Evolutionary conservation across 2,888 invertebrate species (phyloP).

Genomic region (Sarcophaga carnaria): DNA sequence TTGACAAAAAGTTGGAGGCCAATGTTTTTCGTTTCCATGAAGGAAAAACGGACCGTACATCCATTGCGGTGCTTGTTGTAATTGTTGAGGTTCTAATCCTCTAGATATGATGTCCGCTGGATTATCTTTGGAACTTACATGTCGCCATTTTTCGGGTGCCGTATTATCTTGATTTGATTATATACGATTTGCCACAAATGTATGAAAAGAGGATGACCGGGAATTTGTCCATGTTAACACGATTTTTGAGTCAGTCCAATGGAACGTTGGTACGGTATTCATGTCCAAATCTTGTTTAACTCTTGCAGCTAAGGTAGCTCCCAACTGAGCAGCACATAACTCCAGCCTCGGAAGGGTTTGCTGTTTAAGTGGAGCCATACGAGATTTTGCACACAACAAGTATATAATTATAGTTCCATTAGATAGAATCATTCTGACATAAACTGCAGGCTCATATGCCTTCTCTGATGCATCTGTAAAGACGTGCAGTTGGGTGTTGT

Average conservation of each 20-base stretch:
- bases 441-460: neutral
- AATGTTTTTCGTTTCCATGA: conserved; percentile 4
- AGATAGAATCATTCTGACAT: neutral
- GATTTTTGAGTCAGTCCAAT: conserved; percentile 4
- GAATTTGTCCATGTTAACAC: conserved; percentile 1
- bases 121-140: neutral
- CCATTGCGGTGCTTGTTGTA: neutral
- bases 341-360: neutral
- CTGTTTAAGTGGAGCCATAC: neutral
- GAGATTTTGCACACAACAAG: neutral
- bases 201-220: neutral
- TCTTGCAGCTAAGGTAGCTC: neutral
- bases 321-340: neutral
- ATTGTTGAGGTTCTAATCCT: neutral
- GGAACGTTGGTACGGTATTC: neutral
- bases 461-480: conserved; percentile 5
- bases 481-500: conserved; percentile 7
- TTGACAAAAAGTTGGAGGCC: neutral
- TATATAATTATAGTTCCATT: neutral
- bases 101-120: neutral
- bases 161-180: neutral
- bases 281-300: neutral
- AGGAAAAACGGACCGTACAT: conserved; percentile 1
- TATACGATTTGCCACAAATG: conserved; percentile 5
- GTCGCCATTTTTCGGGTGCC: no score